Evolutionary conservation across 2,797 vertebrate species (phyloP).

Genomic region (Chiloscyllium punctatum): DNA sequence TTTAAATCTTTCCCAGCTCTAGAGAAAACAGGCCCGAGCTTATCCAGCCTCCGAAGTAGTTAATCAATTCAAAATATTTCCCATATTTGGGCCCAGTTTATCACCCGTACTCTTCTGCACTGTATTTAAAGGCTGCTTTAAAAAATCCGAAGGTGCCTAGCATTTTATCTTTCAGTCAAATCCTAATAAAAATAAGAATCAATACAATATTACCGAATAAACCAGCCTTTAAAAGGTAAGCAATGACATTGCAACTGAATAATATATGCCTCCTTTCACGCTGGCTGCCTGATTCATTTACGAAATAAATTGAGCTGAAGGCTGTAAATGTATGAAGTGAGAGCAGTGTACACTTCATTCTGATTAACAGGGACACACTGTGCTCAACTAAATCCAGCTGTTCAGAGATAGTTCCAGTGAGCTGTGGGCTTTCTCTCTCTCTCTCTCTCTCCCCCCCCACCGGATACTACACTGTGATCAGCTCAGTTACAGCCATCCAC

Average conservation of each 20-base stretch:
- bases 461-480: too few species aligned
- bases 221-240: constrained; percentile 24
- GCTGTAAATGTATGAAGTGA: neutral
- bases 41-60: neutral
- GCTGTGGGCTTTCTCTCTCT: neutral
- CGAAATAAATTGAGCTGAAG: neutral
- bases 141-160: neutral
- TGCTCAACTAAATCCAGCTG: neutral
- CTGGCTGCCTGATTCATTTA: neutral
- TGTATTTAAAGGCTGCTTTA: neutral
- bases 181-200: constrained; percentile 23
- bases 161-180: neutral
- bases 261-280: neutral
- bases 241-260: constrained; percentile 11
- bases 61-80: neutral
- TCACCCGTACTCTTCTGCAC: neutral
- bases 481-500: neutral
- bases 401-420: neutral
- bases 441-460: neutral
- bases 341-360: neutral
- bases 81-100: neutral
- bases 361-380: neutral
- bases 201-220: neutral
- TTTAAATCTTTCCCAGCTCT: too few species aligned
- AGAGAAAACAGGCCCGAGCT: too few species aligned